Conservation (phyloP, 2,113 vertebrate species). For the Centropus unirufus region DNA sequence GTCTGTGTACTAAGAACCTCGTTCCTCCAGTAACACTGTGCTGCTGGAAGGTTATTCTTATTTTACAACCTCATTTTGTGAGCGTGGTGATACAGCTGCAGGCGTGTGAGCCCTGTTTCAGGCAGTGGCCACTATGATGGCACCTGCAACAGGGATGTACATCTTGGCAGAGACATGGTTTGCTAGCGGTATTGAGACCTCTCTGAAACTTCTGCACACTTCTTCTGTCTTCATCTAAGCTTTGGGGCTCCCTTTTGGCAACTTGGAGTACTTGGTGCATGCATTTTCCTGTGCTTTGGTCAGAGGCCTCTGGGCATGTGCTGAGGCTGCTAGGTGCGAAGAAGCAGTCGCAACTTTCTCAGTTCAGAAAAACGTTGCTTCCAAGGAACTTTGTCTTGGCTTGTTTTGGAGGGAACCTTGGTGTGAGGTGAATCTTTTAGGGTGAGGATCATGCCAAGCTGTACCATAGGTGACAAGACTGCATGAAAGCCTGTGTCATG, state of each 20-base stretch:
- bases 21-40: not conserved
- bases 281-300: not conserved
- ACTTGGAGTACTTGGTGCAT: accelerated
- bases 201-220: not conserved
- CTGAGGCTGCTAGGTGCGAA: not conserved
- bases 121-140: accelerated
- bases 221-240: not conserved
- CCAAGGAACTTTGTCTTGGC: not conserved
- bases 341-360: not conserved
- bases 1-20: not conserved
- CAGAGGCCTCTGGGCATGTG: not conserved
- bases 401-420: constrained; percentile 56
- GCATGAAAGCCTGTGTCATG: not conserved
- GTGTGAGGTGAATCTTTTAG: not conserved
- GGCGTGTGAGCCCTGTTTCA: accelerated
- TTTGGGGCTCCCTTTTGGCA: not conserved
- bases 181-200: not conserved
- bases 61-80: constrained; percentile 38
- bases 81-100: not conserved
- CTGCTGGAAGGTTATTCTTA: constrained; percentile 31
- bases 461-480: not conserved
- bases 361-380: not conserved
- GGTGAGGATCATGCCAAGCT: constrained; percentile 28
- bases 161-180: not conserved
- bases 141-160: accelerated